Conservation (phyloP, 2,888 invertebrate species). For the Mythimna loreyi region DNA sequence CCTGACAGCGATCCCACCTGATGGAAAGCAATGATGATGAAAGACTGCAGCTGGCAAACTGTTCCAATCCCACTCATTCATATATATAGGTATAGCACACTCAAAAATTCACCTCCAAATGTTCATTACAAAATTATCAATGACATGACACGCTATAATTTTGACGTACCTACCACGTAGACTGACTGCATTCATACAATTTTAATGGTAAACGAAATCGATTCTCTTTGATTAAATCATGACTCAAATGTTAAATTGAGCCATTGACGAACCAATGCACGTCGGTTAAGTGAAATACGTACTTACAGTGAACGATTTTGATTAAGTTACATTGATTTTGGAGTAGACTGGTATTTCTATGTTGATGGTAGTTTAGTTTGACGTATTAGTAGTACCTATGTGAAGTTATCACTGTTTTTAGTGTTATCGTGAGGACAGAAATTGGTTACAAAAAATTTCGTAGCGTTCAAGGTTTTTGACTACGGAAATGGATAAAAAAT, state of each 20-base stretch:
- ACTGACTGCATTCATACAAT: slow-evolving; percentile 31
- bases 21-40: too few relatives aligned
- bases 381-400: not conserved
- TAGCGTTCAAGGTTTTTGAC: not conserved
- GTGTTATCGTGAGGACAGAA: not conserved
- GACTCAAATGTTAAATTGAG: slow-evolving; percentile 47
- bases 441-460: not conserved
- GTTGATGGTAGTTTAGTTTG: not conserved
- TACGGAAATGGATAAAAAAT: not conserved
- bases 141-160: not conserved
- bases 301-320: slow-evolving; percentile 5
- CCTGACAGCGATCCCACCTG: too few relatives aligned
- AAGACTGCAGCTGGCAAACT: too few relatives aligned
- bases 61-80: too few relatives aligned
- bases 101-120: slow-evolving; percentile 4
- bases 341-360: not conserved
- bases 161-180: not conserved
- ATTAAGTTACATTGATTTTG: slow-evolving; percentile 16
- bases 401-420: not conserved
- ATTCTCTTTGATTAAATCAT: slow-evolving; percentile 42
- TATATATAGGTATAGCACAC: too few relatives aligned
- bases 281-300: slow-evolving; percentile 11
- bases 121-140: slow-evolving; percentile 2
- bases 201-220: slow-evolving; percentile 42
- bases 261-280: slow-evolving; percentile 11